phyloP scores from a whole-genome alignment of 2,113 vertebrate genomes.

The Oostethus manadensis region DNA sequence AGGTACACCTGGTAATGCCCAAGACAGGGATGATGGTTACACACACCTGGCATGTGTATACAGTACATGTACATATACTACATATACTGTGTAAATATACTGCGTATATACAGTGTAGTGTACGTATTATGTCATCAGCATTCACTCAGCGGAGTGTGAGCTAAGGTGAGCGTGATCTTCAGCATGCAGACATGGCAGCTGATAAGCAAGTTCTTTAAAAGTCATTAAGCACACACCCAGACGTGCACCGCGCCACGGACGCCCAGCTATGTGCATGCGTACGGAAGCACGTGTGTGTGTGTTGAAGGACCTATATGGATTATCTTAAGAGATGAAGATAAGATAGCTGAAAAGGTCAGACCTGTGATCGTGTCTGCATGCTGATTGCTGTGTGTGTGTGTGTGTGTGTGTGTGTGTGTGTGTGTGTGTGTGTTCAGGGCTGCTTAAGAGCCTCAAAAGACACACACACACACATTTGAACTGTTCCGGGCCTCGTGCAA shows the following conservation, averaged over 20 bases:
- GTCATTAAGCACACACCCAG: constrained; percentile 11
- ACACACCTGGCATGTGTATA: no score
- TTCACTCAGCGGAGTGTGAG: constrained; percentile 15
- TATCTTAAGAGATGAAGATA: constrained; percentile 59
- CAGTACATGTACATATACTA: no score
- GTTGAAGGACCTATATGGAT: constrained; percentile 46
- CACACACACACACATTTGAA: constrained; percentile 8
- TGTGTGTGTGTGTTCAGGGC: constrained; percentile 1
- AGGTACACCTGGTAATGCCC: neutral
- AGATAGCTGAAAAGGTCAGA: constrained; percentile 50
- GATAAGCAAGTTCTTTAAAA: constrained; percentile 43
- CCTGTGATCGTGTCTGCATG: constrained; percentile 41
- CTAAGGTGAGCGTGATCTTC: constrained; percentile 43
- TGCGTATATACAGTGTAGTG: no score
- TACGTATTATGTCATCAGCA: no score
- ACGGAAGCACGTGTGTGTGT: constrained; percentile 12
- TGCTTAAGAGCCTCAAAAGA: constrained; percentile 19
- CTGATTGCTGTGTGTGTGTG: constrained; percentile 36
- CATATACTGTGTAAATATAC: no score
- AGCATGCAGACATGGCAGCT: constrained; percentile 10
- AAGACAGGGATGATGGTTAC: no score
- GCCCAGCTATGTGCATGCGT: neutral
- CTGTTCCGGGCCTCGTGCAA: constrained; percentile 15
- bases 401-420: neutral
- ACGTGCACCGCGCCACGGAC: neutral